Base-by-base conservation (phyloP, 2,888 invertebrate species). In the Xanthia icteritia region DNA sequence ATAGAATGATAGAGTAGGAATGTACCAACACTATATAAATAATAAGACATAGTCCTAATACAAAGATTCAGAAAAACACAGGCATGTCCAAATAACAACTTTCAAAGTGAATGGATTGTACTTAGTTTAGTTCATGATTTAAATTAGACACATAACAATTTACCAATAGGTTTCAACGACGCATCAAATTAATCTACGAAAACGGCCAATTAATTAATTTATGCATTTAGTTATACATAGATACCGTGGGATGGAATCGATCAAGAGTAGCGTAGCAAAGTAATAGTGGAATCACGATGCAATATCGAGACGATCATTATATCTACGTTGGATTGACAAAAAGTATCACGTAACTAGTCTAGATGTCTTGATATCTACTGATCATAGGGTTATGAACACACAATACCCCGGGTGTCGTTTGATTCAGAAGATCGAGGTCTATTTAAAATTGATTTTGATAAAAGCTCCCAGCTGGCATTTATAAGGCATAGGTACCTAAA, bases 281-380 rank as follows among this genome's bases (percentile, higher is more conserved):
- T 75, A 76, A 39, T 15, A 9, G 39, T 60, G 51, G 58, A 36
- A 69, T 60, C 80, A 65, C 73, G 56, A 72, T 64, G 56, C n/a
- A 42, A 51, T 27, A 79, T n/a, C 3, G 42, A 73, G 48, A 58
- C 39, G 8, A 64, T 61, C 20, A 13, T 15, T 60, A 15, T 15
- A 60, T 3, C 58, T 27, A 61, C 56, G n/a, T 56, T 17, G 39
- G 27, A 17, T 51, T 27, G 36, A 48, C 51, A 79, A 82, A 83
- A 76, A 65, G 39, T 23, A 61, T 61, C 31, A 61, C 39, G 31
- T 67, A 73, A 73, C 20, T 6, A 51, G 27, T 36, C 5, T 61
- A 54, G 45, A 45, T 45, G 17, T 39, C n/a, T 45, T 27, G 17
- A n/a, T 54, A 31, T 31, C n/a, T 42, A 31, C 11, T 31, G 31